These are phyloP conservation scores for Drosophila paramelanica DNA, from an alignment of 2,888 invertebrate species.

Conservation along the genomic window DNA sequence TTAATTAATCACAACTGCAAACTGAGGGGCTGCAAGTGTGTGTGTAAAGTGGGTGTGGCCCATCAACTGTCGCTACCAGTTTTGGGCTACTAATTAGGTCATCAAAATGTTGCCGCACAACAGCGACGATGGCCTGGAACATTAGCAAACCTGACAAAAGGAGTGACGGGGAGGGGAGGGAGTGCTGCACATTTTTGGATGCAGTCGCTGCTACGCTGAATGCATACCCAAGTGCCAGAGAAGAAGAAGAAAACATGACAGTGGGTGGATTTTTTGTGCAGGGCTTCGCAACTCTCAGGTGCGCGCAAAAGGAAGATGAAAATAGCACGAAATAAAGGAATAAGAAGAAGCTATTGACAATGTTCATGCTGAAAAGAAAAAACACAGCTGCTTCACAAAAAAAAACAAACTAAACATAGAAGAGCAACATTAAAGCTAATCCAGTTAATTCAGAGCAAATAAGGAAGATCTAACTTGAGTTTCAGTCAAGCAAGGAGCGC, in stretches of 20 bases:
- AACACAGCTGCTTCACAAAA: not conserved
- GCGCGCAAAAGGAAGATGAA: not conserved
- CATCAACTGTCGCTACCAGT: constrained; percentile 16
- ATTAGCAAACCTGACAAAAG: constrained; percentile 5
- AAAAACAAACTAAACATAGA: not conserved
- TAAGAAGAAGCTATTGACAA: not conserved
- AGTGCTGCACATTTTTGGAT: not conserved
- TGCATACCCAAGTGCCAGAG: constrained; percentile 37
- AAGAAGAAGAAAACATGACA: no score
- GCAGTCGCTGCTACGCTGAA: constrained; percentile 18
- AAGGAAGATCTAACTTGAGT: no score
- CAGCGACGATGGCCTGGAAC: constrained; percentile 8
- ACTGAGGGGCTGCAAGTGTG: constrained; percentile 21
- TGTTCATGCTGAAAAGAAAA: not conserved
- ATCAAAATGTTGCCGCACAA: constrained; percentile 13
- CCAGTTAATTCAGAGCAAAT: no score
- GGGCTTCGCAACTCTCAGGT: constrained; percentile 8
- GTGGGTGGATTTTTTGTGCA: not conserved
- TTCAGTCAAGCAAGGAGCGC: no score
- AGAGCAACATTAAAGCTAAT: not conserved
- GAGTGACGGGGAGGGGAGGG: not conserved
- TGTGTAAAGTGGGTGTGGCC: not conserved
- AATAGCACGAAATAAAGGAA: not conserved
- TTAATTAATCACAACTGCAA: constrained; percentile 66
- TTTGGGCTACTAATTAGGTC: constrained; percentile 47